A percentile compares a stretch with the other conserved stretches of the same genome.
Evolutionary conservation across 2,113 vertebrate genomes (phyloP).

Genomic region (Pangasianodon gigas): DNA sequence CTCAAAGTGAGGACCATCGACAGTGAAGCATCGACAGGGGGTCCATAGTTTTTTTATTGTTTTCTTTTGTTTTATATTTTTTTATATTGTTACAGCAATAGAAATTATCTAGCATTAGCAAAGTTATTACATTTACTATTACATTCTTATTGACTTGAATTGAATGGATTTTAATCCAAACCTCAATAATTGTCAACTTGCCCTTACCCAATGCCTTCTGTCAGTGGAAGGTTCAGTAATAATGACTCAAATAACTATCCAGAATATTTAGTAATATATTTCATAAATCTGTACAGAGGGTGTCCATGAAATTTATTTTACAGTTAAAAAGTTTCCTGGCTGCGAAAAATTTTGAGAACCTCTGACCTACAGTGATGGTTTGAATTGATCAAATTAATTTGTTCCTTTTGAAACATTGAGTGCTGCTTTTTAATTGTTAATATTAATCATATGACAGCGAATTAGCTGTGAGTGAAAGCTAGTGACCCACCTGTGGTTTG

Average conservation of each 20-base stretch:
- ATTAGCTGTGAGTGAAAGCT: background rate
- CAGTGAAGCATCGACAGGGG: background rate
- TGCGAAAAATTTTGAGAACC: background rate
- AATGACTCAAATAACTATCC: background rate
- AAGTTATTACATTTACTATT: too few species aligned
- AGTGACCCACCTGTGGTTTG: background rate
- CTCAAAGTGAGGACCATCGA: background rate
- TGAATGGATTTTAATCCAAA: too few species aligned
- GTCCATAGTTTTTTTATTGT: background rate
- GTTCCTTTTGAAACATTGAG: background rate
- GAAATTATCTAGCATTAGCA: too few species aligned
- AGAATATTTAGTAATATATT: background rate
- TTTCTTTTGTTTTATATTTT: background rate
- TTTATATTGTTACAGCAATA: too few species aligned
- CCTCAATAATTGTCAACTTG: too few species aligned
- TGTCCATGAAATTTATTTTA: too few species aligned
- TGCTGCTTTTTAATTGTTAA: background rate
- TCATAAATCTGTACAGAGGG: background rate
- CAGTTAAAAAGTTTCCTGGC: background rate
- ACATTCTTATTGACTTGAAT: too few species aligned
- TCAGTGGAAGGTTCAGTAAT: background rate
- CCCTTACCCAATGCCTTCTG: background rate
- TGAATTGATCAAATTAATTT: background rate
- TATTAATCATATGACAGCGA: background rate
- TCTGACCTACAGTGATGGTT: too few species aligned